phyloP scores from a whole-genome alignment of 2,797 vertebrate species.

The Anomalospiza imberbis region DNA sequence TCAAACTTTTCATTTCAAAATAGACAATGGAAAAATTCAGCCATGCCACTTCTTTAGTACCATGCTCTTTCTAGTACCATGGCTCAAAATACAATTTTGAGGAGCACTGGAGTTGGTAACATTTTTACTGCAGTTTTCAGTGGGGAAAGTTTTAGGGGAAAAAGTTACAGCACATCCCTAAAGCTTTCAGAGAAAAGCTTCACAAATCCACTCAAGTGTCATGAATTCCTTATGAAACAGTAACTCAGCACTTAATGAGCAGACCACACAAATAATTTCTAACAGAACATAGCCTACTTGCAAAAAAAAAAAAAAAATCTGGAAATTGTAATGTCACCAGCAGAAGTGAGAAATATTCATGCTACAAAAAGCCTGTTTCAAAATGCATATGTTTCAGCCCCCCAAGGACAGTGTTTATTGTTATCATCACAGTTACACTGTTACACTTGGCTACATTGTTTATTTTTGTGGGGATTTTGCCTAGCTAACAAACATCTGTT shows the following conservation, averaged over 20 bases:
- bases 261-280: background rate
- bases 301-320: background rate
- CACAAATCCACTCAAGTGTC: background rate
- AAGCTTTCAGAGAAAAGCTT: background rate
- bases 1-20: conserved; percentile 15
- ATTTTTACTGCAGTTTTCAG: background rate
- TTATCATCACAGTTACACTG: background rate
- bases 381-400: background rate
- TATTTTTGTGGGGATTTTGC: background rate
- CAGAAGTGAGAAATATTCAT: background rate
- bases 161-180: background rate
- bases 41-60: background rate
- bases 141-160: background rate
- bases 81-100: background rate
- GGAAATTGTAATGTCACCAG: background rate
- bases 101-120: background rate
- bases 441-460: background rate
- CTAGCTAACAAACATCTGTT: background rate
- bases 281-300: background rate
- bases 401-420: background rate
- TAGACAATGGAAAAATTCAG: background rate
- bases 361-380: background rate
- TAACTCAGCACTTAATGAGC: background rate
- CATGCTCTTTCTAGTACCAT: background rate
- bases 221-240: background rate